Base-by-base conservation (phyloP, 2,888 invertebrate species). In the Thecocarcelia acutangulata region DNA sequence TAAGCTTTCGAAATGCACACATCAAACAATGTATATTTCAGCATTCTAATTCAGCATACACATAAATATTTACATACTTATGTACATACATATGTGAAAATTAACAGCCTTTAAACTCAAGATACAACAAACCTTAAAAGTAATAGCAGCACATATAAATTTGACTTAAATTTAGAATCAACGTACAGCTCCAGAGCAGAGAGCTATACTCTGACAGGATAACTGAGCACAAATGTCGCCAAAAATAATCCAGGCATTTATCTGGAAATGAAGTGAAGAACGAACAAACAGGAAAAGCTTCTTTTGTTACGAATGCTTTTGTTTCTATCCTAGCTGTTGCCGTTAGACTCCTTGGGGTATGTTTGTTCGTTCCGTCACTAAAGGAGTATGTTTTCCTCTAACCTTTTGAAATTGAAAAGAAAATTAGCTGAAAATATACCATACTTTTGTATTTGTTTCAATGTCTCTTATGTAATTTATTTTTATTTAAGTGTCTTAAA, bases 1-100 rank as follows among this genome's bases (percentile, higher is more conserved):
- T 77, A 77, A 69, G 77, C 81, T 74, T 44, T 74, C n/a, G 33
- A 54, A 72, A 72, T 59, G 73, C 68, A 59, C 68, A 80, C 68
- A 68, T 73, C 68, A 64, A 56, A 69, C 44, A 68, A 21, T 77
- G 58, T 58, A 46, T n/a, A n/a, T n/a, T n/a, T n/a, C n/a, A n/a
- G n/a, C n/a, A n/a, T n/a, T n/a, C n/a, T n/a, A n/a, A n/a, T n/a
- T n/a, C n/a, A n/a, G n/a, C n/a, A n/a, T n/a, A n/a, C n/a, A n/a
- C n/a, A n/a, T n/a, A n/a, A n/a, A n/a, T n/a, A n/a, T n/a, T n/a
- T n/a, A n/a, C n/a, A n/a, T n/a, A n/a, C n/a, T n/a, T n/a, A n/a
- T n/a, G n/a, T n/a, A n/a, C n/a, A 70, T 58, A 77, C 44, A 15
- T 8, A 17, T 5, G 21, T 5, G 1, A 15, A 63, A 13, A 24